phyloP scores from a whole-genome alignment of 2,888 invertebrate species.

The Agrochola macilenta region DNA sequence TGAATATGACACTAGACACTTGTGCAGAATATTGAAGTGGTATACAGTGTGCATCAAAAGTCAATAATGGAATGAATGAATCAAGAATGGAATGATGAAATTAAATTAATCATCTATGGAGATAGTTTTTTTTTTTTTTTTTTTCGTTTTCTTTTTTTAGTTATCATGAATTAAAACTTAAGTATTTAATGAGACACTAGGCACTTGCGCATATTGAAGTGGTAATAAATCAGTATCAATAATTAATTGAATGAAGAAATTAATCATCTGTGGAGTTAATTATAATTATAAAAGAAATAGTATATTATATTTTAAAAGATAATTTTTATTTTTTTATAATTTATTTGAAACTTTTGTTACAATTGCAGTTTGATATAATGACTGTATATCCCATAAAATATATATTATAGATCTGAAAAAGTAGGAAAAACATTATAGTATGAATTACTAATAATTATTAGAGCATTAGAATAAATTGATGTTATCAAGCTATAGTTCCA shows the following conservation, averaged over 20 bases:
- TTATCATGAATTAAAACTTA: no score
- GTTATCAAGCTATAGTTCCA: constrained; percentile 11
- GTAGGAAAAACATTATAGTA: background rate
- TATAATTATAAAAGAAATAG: no score
- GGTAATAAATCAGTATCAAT: no score
- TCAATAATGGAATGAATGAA: background rate
- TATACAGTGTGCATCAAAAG: background rate
- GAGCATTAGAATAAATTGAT: constrained; percentile 8
- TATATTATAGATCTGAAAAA: constrained; percentile 1
- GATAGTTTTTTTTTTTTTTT: background rate
- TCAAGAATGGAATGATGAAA: background rate
- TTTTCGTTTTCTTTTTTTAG: no score
- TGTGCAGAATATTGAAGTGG: constrained; percentile 2
- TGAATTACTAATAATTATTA: background rate
- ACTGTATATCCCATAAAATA: background rate
- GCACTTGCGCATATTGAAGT: no score
- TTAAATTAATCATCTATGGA: background rate
- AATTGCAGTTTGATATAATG: background rate
- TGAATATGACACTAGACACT: background rate
- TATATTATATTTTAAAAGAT: no score
- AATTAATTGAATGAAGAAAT: no score
- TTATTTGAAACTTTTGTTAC: background rate
- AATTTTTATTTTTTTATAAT: background rate
- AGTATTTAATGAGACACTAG: no score
- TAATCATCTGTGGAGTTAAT: no score